These are phyloP conservation scores for Thalassoma bifasciatum DNA, from an alignment of 2,113 vertebrate species.

Conservation along the genomic window DNA sequence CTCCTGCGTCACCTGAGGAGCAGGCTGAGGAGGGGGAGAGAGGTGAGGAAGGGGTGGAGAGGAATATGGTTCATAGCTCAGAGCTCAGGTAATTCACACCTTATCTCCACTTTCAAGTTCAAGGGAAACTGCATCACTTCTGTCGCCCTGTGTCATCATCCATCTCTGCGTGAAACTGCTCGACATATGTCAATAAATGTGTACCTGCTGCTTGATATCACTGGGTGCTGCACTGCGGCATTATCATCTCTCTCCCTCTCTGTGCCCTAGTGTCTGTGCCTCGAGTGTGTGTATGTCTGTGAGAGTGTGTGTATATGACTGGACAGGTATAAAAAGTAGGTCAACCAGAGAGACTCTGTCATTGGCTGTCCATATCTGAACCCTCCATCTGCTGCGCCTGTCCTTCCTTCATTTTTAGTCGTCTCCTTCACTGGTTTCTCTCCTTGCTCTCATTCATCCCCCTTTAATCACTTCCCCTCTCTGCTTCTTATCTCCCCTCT, in stretches of 20 bases:
- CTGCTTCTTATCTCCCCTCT: conserved; percentile 29
- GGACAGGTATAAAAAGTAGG: conserved; percentile 58
- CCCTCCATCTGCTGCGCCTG: conserved; percentile 37
- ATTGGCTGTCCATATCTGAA: conserved; percentile 16
- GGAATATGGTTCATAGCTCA: neutral
- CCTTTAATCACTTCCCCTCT: conserved; percentile 13
- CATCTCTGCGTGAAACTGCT: conserved; percentile 20
- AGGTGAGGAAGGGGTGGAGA: conserved; percentile 1
- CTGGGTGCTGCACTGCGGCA: conserved; percentile 57
- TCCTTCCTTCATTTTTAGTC: conserved; percentile 27
- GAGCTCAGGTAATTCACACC: conserved; percentile 12
- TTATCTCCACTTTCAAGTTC: conserved; percentile 34
- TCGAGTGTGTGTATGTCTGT: neutral
- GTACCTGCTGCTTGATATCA: neutral
- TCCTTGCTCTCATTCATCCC: conserved; percentile 11
- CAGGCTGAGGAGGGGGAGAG: conserved; percentile 1
- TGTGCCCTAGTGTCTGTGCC: conserved; percentile 11
- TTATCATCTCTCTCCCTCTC: conserved; percentile 23
- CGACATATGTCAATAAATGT: neutral
- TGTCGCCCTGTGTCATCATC: neutral
- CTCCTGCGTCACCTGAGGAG: conserved; percentile 38
- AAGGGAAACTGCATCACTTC: conserved; percentile 11
- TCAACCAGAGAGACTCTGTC: conserved; percentile 37
- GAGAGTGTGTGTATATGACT: neutral
- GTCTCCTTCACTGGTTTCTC: conserved; percentile 1